Evolutionary conservation across 1,140 invertebrate genomes (phyloP), one percentile per base, ranked within the genome.

Genomic region (Drosophila burlai): DNA sequence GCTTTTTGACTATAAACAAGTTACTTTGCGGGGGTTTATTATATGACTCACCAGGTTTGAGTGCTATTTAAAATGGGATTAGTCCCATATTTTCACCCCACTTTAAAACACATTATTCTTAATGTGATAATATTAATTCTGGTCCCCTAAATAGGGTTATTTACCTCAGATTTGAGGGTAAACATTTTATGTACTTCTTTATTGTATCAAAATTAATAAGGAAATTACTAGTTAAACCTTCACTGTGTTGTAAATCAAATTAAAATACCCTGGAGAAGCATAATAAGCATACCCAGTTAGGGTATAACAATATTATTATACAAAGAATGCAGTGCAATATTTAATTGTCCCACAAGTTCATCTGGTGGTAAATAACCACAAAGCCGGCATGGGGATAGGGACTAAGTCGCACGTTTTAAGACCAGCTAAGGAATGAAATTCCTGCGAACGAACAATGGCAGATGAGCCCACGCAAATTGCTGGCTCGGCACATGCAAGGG

Each of bases 391-490:
- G 3, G 13, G 34, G 45, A 31, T 18, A 4, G 6, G 26, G 21
- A 18, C 46, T 18, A 61, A 50, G 54, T 31, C 15, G 40, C 50
- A 38, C 8, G 36, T 6, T 21, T 49, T 16, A 45, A 38, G 46
- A 24, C 13, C 21, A 26, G 26, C 68, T 16, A 47, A 50, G 47
- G 21, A 54, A 63, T 54, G 47, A n/a, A 47, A 63, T 62, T 34
- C 42, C 40, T 16, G 15, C 15, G 47, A 75, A 64, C 73, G 47
- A 75, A 64, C 73, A 76, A 76, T 49, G 49, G 38, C 15, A 54
- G 63, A 76, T 52, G 42, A 67, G 73, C 52, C 49, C 42, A 42
- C 73, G 40, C 63, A 77, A 76, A 61, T 77, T 68, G 62, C 24
- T 76, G 63, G 40, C 15, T 36, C 24, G 42, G 59, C 60, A 63